Conservation (phyloP, 2,113 vertebrate genomes). For the Vireo altiloquus region DNA sequence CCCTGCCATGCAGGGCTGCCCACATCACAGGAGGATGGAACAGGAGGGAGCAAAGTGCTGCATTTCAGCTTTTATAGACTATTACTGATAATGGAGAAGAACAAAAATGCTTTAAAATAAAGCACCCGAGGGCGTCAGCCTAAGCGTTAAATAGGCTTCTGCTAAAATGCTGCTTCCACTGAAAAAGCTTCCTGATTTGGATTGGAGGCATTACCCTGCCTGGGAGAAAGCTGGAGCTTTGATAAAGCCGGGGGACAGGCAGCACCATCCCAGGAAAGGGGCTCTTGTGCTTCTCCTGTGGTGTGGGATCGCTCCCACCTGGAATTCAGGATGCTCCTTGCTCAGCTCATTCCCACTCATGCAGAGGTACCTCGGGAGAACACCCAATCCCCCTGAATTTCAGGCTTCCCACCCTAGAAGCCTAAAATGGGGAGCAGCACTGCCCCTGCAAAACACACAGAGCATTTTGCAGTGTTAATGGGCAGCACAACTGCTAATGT, state of each 20-base stretch:
- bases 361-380: not conserved
- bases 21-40: rapidly evolving
- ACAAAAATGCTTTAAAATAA: slow-evolving; percentile 43
- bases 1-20: not conserved
- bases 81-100: slow-evolving; percentile 11
- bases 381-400: not conserved
- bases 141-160: slow-evolving; percentile 32
- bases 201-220: not conserved
- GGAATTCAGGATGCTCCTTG: not conserved
- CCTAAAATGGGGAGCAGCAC: not conserved
- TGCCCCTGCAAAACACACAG: rapidly evolving
- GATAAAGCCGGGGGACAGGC: not conserved
- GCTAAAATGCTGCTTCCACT: not conserved
- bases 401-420: not conserved
- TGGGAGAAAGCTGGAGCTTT: not conserved
- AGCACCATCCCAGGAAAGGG: rapidly evolving
- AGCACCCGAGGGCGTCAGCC: slow-evolving; percentile 4
- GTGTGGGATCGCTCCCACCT: not conserved
- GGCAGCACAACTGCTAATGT: not conserved
- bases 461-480: not conserved
- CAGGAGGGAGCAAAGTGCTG: not conserved
- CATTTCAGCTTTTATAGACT: not conserved
- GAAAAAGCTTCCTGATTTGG: not conserved
- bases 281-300: not conserved
- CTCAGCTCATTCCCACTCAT: not conserved